Evolutionary conservation across 2,797 vertebrate species (phyloP).

Genomic region (Semotilus atromaculatus): DNA sequence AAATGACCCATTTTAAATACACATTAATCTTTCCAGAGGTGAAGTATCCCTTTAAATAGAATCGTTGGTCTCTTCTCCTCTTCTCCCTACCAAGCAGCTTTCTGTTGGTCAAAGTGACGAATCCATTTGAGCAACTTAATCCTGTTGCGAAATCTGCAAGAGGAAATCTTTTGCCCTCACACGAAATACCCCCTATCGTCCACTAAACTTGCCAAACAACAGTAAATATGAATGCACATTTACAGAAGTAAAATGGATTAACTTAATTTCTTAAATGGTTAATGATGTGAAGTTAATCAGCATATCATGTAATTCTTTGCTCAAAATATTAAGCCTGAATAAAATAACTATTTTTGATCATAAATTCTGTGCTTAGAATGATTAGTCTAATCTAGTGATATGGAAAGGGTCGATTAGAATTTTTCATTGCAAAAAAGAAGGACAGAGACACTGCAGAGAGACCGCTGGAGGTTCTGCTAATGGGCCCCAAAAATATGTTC

Average conservation of each 20-base stretch:
- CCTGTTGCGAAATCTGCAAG: background rate
- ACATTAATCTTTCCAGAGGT: too few species aligned
- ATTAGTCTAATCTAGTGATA: background rate
- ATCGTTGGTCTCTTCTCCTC: background rate
- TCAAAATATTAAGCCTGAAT: background rate
- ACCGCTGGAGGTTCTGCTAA: constrained; percentile 36
- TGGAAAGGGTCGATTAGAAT: background rate
- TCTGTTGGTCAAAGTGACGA: background rate
- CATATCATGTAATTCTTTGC: background rate
- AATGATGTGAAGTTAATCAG: background rate
- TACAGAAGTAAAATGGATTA: background rate
- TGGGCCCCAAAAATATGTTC: constrained; percentile 34
- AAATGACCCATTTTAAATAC: too few species aligned
- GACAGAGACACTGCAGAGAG: background rate
- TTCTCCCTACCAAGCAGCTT: background rate
- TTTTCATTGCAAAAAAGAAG: background rate
- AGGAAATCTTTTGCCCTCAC: background rate
- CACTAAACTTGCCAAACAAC: background rate
- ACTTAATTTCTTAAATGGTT: background rate
- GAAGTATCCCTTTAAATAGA: too few species aligned
- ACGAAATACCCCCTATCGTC: background rate
- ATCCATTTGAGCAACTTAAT: background rate
- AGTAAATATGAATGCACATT: background rate
- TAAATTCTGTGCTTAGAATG: background rate
- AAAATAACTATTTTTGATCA: background rate